Base-by-base conservation (phyloP, 2,888 invertebrate genomes). In the Troides oblongomaculatus region DNA sequence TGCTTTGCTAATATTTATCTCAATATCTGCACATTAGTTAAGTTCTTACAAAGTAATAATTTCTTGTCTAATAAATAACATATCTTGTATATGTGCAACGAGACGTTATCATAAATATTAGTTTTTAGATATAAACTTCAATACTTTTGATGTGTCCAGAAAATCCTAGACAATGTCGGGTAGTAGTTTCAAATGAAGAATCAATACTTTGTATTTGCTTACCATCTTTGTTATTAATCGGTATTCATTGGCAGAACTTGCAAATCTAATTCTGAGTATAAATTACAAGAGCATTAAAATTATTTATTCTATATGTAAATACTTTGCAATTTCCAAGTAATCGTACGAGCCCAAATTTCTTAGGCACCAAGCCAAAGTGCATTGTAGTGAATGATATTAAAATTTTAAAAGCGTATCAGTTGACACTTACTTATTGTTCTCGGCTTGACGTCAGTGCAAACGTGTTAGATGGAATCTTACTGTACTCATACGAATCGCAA, bases 281-380 rank as follows among this genome's bases (percentile, higher is more conserved):
- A 70, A 53, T 62, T 50, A 62, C 62, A 59, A 46, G 61, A 67
- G 17, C 56, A 70, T 64, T 68, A 60, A 69, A 62, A 69, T 71
- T 64, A 72, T 70, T 61, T 65, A 62, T 71, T 61, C 56, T 14
- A 59, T 63, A 61, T 64, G 50, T 62, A 68, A 68, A 68, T 63
- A 72, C 68, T 64, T 66, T 71, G 68, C 72, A 73, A 70, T 63
- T 71, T 72, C 71, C 60, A 66, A 56, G 66, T 72, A 73, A 70
- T 70, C 66, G 23, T 59, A 60, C 60, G 63, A 23, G 62, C 53
- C 61, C 59, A 60, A 65, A 69, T 63, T 69, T 74, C n/a, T 74
- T 73, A 74, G 81, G 81, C 79, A 76, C 63, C 64, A 68, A 74
- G 81, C 81, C 78, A 80, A 78, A 60, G 65, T 70, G 70, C 70